These are phyloP conservation scores for Pelusios castaneus DNA, from an alignment of 2,113 vertebrate genomes.

Conservation along the genomic window DNA sequence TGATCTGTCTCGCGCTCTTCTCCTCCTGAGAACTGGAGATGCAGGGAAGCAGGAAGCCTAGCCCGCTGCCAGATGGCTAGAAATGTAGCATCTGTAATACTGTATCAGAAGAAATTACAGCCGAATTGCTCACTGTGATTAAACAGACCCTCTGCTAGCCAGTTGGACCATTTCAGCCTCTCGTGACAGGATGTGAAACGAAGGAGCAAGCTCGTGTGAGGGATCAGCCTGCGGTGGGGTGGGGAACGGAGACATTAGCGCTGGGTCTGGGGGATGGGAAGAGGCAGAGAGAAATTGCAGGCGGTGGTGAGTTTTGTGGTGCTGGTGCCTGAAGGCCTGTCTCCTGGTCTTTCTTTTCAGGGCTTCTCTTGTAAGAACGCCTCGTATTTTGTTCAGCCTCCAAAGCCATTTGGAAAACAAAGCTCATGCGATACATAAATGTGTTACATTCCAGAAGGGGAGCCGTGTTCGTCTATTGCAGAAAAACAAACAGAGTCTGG, in stretches of 20 bases:
- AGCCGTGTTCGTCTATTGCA: too few relatives aligned
- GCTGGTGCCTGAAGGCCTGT: background rate
- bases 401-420: background rate
- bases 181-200: background rate
- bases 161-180: slow-evolving; percentile 66
- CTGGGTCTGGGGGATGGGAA: background rate
- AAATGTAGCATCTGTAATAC: slow-evolving; percentile 66
- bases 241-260: background rate
- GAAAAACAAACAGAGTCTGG: too few relatives aligned
- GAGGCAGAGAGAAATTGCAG: background rate
- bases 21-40: background rate
- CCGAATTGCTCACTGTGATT: slow-evolving; percentile 60
- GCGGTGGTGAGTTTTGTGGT: background rate
- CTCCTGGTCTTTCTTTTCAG: background rate
- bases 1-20: slow-evolving; percentile 7
- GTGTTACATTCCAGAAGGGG: too few relatives aligned
- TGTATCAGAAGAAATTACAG: slow-evolving; percentile 70
- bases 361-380: background rate
- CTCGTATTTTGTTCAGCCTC: background rate
- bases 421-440: too few relatives aligned
- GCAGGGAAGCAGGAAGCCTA: slow-evolving; percentile 61
- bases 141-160: slow-evolving; percentile 49
- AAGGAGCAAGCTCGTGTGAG: rapidly evolving
- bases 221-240: background rate
- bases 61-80: slow-evolving; percentile 70